Base-by-base conservation (phyloP, 2,797 vertebrate species). In the Merluccius polli region DNA sequence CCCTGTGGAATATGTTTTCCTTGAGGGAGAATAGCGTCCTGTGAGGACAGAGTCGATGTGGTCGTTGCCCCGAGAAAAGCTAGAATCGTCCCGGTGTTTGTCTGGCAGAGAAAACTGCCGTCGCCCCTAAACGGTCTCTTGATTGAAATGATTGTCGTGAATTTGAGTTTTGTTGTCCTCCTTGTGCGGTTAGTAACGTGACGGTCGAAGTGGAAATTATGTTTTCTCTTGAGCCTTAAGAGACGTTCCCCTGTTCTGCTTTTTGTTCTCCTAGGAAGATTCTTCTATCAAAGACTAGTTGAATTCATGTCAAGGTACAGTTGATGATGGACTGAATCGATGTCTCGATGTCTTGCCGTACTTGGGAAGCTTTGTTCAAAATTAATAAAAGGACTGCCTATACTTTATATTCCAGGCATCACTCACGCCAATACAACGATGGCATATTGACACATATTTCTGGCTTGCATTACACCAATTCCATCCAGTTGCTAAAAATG, bases 281-380 rank as follows among this genome's bases (percentile, higher is more conserved):
- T 98, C 92, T 99, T 99, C 94, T 98, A 96, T 88, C 98, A 95
- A 88, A 94, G 97, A 80, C 93, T 99, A 83, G 97, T 98, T 90
- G 97, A 99, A 86, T 99, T 96, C 90, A 98, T 98, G 98, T 94
- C 96, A 81, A 99, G 98, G 98, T 98, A 87, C 84, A 75, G 1
- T 8, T 52, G 33, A 63, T 1, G 16, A n/a, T 7, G 41, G n/a
- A 12, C 4, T 21, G 13, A 27, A 31, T 13, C 16, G n/a, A 24
- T n/a, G n/a, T 70, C 4, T 12, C 38, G 41, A 41, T 10, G 71
- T 35, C 44, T 29, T 69, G 8, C 67, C 3, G 24, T 69, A 15
- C 3, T 35, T 35, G 33, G 33, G 33, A 35, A 8, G 8, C 33
- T 52, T 52, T 21, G 38, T 13, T 41, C 2, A 15, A 41, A 18